Percentiles rank a stretch among this genome's conserved stretches.
These are phyloP conservation scores for Camelus bactrianus DNA, from an alignment of 2,113 vertebrate genomes.

Conservation along the genomic window DNA sequence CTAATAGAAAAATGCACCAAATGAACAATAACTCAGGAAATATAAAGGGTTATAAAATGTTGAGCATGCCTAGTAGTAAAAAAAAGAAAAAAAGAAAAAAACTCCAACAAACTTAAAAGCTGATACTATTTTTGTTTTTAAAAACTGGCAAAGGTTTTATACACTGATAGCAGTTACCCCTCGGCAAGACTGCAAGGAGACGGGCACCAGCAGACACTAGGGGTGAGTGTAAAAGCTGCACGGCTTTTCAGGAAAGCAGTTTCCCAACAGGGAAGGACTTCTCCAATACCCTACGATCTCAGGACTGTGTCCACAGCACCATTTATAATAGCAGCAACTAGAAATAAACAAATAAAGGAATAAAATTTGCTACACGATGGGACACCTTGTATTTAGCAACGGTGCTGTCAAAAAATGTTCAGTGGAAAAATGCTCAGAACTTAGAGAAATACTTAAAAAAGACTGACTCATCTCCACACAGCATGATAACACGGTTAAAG, in stretches of 20 bases:
- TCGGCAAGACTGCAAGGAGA: neutral
- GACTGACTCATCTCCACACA: neutral
- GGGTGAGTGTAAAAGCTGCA: neutral
- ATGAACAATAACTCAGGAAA: conserved; percentile 27
- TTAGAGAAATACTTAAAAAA: conserved; percentile 17
- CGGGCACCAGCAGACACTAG: neutral
- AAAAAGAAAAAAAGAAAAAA: neutral
- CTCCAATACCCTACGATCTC: neutral
- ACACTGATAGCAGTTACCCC: neutral
- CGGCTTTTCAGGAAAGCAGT: conserved; percentile 2
- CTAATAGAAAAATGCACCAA: neutral
- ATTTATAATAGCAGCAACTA: neutral
- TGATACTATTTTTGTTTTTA: neutral
- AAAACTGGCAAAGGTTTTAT: conserved; percentile 3
- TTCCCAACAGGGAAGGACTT: conserved; percentile 12
- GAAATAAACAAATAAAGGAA: conserved; percentile 14
- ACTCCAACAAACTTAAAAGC: neutral
- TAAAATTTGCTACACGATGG: neutral
- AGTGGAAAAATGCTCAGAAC: conserved; percentile 20
- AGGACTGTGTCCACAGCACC: neutral
- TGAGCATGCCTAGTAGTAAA: neutral
- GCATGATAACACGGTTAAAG: neutral
- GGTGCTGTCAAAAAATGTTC: neutral
- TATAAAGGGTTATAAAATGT: neutral
- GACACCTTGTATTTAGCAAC: neutral